These are phyloP conservation scores for Limonius californicus DNA, from an alignment of 1,140 invertebrate species.

Conservation along the genomic window DNA sequence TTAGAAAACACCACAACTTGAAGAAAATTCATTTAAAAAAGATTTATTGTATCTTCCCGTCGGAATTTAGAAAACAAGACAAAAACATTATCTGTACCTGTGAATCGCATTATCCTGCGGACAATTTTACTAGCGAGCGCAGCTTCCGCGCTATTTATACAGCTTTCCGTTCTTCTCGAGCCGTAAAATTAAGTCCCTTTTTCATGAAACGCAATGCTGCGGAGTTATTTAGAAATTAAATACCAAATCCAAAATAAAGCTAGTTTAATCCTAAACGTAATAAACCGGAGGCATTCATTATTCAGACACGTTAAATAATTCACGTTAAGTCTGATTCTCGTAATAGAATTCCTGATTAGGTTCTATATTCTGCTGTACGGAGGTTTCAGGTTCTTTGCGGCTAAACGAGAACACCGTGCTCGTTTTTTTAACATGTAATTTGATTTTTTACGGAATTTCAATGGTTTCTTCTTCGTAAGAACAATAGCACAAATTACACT, in stretches of 20 bases:
- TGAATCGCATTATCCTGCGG: background rate
- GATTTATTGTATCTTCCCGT: too few relatives aligned
- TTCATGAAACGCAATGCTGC: background rate
- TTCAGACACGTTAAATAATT: conserved; percentile 9
- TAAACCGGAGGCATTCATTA: conserved; percentile 10
- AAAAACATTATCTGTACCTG: too few relatives aligned
- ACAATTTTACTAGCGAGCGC: background rate
- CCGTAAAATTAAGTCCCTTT: conserved; percentile 5
- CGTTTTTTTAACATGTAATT: background rate
- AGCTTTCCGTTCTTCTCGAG: background rate
- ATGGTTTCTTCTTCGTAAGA: too few relatives aligned
- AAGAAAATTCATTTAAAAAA: too few relatives aligned
- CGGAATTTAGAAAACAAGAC: too few relatives aligned
- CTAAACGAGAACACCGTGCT: background rate
- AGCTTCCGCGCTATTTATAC: background rate
- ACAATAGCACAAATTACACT: too few relatives aligned
- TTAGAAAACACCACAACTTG: too few relatives aligned
- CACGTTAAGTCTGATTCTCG: conserved; percentile 9
- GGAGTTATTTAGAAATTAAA: conserved; percentile 10
- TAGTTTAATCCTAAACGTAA: conserved; percentile 14
- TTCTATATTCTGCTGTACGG: background rate
- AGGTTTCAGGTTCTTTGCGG: background rate
- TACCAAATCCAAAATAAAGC: conserved; percentile 15
- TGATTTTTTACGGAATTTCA: too few relatives aligned
- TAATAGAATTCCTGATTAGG: conserved; percentile 15